These are phyloP conservation scores for Ommatoiulus sabulosus DNA, from an alignment of 2,888 invertebrate genomes.

Conservation along the genomic window DNA sequence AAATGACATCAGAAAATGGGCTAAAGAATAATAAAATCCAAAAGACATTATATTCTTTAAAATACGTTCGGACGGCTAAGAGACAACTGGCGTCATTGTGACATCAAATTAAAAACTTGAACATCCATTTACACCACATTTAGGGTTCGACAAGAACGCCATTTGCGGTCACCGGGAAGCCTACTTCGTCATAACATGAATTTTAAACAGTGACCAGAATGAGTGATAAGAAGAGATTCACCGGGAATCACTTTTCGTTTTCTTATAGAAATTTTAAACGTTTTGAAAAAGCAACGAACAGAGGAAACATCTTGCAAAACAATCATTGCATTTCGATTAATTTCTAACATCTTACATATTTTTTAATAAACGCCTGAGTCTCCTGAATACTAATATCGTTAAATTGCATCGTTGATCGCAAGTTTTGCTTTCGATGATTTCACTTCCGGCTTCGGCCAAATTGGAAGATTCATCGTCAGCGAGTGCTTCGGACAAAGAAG, in stretches of 20 bases:
- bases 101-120: too few species aligned
- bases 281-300: not conserved
- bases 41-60: too few species aligned
- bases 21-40: too few species aligned
- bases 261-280: not conserved
- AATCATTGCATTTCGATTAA: not conserved
- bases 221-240: not conserved
- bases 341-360: not conserved
- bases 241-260: not conserved
- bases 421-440: constrained; percentile 50
- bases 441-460: constrained; percentile 50
- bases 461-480: constrained; percentile 22
- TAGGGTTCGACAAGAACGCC: not conserved
- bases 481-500: not conserved
- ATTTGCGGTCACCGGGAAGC: not conserved
- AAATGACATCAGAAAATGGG: too few species aligned
- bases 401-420: constrained; percentile 57
- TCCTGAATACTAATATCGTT: constrained; percentile 53
- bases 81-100: too few species aligned
- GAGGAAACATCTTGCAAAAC: not conserved
- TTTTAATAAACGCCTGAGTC: constrained; percentile 54
- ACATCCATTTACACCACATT: not conserved
- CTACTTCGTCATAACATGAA: not conserved
- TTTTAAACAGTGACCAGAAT: not conserved
- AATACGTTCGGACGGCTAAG: too few species aligned